A percentile compares a stretch with the other conserved stretches of the same genome.
These are phyloP conservation scores for Puntigrus tetrazona DNA, from an alignment of 2,113 vertebrate species.

Conservation along the genomic window DNA sequence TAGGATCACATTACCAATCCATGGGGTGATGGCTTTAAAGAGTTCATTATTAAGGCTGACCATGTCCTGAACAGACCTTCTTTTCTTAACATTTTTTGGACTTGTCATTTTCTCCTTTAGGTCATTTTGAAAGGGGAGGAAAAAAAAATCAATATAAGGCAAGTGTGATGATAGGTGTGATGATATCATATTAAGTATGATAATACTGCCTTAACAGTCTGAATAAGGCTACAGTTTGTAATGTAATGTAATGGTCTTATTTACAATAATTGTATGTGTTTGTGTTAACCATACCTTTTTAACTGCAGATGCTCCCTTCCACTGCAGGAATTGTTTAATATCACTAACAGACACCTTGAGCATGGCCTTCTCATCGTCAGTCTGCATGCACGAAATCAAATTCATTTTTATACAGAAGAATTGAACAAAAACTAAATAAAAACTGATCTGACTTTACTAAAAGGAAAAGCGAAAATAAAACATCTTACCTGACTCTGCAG, in stretches of 20 bases:
- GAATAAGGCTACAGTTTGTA: not conserved
- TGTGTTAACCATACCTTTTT: constrained; percentile 29
- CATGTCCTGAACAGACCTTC: not conserved
- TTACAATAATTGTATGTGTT: not conserved
- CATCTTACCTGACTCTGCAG: constrained; percentile 43
- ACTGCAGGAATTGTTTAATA: constrained; percentile 53
- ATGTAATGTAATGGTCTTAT: not conserved
- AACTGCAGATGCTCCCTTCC: constrained; percentile 26
- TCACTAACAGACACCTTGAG: constrained; percentile 61
- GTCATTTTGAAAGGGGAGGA: not conserved
- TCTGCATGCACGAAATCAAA: constrained; percentile 57
- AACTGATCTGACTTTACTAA: not conserved
- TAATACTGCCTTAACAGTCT: not conserved
- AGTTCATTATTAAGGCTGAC: constrained; percentile 68
- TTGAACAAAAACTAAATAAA: not conserved
- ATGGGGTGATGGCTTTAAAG: constrained; percentile 77
- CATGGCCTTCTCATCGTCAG: constrained; percentile 53
- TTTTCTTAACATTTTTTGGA: constrained; percentile 7
- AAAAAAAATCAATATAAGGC: not conserved
- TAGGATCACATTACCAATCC: constrained; percentile 82
- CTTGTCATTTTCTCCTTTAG: not conserved
- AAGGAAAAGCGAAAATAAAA: not conserved
- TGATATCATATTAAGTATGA: not conserved
- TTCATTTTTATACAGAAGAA: not conserved
- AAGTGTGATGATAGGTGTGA: no score